These are phyloP conservation scores for Penaeus japonicus DNA, from an alignment of 1,140 invertebrate species.

Conservation along the genomic window DNA sequence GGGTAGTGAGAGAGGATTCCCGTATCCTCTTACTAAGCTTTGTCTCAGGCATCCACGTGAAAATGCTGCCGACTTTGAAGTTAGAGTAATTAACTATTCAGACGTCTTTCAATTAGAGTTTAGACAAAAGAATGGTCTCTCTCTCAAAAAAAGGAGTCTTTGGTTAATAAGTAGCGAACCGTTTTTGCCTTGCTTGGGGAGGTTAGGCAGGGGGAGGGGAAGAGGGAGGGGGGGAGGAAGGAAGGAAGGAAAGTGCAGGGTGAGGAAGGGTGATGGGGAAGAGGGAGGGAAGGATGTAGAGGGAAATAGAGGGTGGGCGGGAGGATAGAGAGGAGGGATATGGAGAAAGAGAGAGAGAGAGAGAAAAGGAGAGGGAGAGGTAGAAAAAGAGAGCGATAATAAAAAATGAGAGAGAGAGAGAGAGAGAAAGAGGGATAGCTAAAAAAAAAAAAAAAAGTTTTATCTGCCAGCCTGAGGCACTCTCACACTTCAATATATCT, in stretches of 20 bases:
- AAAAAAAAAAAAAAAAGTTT: too few relatives aligned
- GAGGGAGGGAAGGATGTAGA: background rate
- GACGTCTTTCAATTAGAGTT: constrained; percentile 40
- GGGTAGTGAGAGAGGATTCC: background rate
- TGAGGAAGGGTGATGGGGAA: background rate
- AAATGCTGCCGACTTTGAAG: constrained; percentile 31
- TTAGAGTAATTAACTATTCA: constrained; percentile 46
- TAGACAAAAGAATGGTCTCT: constrained; percentile 36
- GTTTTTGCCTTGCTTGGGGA: background rate
- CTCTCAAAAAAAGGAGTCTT: constrained; percentile 30
- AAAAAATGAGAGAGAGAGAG: background rate
- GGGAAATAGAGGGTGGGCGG: background rate
- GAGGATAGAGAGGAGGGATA: background rate
- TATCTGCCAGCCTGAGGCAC: too few relatives aligned
- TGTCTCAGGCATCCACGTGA: constrained; percentile 24
- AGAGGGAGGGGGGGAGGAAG: background rate
- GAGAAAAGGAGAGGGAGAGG: background rate
- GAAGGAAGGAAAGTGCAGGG: background rate
- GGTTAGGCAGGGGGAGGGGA: background rate
- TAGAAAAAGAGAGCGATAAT: background rate
- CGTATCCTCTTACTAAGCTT: constrained; percentile 34
- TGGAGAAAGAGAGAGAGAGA: background rate
- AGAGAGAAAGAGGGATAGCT: background rate
- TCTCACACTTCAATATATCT: too few relatives aligned
- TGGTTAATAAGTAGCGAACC: constrained; percentile 45